Percentiles rank a stretch among this genome's conserved stretches.
Evolutionary conservation across 2,888 invertebrate genomes (phyloP).

Genomic region (Leptothorax acervorum): DNA sequence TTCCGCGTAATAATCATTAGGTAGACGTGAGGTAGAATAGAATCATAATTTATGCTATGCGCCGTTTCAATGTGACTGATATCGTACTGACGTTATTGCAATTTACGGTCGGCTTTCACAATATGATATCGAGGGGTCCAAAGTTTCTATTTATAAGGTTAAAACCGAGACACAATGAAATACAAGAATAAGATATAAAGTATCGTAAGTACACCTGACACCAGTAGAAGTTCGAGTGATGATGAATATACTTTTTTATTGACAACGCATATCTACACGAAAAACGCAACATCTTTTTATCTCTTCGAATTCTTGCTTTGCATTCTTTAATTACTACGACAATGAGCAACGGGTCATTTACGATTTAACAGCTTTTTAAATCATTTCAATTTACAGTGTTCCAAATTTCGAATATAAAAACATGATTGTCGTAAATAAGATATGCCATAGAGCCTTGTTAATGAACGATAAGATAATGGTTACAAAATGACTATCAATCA

Average conservation of each 20-base stretch:
- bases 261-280: background rate
- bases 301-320: background rate
- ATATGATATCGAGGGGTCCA: background rate
- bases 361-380: background rate
- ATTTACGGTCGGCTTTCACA: background rate
- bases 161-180: background rate
- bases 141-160: background rate
- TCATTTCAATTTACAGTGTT: background rate
- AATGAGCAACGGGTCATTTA: background rate
- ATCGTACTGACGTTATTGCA: conserved; percentile 23
- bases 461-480: conserved; percentile 25
- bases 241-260: background rate
- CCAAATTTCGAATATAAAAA: background rate
- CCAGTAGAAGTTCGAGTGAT: background rate
- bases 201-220: background rate
- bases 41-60: background rate
- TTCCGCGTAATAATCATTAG: background rate
- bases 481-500: background rate
- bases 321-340: background rate
- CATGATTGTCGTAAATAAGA: background rate
- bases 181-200: background rate
- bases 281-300: background rate
- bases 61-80: background rate
- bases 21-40: background rate
- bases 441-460: background rate